These are phyloP conservation scores for Cephus sareptanus DNA, from an alignment of 2,888 invertebrate genomes.

Conservation along the genomic window DNA sequence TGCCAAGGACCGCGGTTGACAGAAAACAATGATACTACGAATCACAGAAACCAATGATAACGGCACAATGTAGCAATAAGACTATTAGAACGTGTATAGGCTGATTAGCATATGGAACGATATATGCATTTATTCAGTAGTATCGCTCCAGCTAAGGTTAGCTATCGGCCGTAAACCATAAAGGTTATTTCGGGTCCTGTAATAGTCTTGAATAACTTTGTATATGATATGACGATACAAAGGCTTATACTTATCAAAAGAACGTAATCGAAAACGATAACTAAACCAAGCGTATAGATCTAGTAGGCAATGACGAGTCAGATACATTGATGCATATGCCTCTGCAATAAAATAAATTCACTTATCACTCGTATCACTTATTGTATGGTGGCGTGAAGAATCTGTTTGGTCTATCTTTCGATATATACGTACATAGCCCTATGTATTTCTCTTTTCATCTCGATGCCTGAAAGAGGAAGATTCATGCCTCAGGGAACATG, in stretches of 20 bases:
- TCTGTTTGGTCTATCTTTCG: background rate
- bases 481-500: constrained; percentile 26
- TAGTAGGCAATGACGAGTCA: background rate
- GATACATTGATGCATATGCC: constrained; percentile 8
- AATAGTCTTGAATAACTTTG: no score
- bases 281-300: background rate
- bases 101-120: background rate
- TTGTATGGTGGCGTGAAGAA: background rate
- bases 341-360: constrained; percentile 10
- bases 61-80: no score
- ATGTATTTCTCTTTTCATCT: background rate
- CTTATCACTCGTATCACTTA: constrained; percentile 11
- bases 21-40: background rate
- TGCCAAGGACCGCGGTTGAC: background rate
- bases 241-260: background rate
- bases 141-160: background rate
- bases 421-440: background rate
- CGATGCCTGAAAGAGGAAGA: constrained; percentile 5
- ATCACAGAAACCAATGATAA: background rate
- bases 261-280: background rate
- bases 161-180: background rate
- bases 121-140: no score
- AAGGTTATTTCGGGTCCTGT: no score
- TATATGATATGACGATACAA: background rate
- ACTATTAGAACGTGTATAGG: background rate